Evolutionary conservation across 2,888 invertebrate genomes (phyloP), one percentile per base, ranked within the genome.

Genomic region (Lapara coniferarum): DNA sequence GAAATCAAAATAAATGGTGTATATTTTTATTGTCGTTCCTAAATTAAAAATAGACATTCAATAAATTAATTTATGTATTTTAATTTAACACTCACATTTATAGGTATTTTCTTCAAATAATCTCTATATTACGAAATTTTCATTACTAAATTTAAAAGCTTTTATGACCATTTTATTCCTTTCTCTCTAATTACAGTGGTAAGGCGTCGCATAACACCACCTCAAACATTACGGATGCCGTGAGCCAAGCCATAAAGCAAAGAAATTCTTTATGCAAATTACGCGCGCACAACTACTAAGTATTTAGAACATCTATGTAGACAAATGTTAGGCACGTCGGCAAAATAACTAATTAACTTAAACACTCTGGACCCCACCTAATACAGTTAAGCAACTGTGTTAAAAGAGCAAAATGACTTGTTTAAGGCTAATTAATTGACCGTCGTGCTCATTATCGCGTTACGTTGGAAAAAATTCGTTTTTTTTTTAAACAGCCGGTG

Each of bases 151-250:
- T 82, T 85, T 81, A 87, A 89, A 86, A 79, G 79, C 82, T 80
- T 85, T 85, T 81, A 84, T 82, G 79, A 73, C 77, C 76, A 84
- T 89, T 89, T 89, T 87, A 84, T 86, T 85, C 81, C 81, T 78
- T 75, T 82, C 80, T 78, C 87, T 83, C 85, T 90, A 91, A 91
- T 92, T 90, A 90, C 85, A 87, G 86, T 79, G 81, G 79, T 76
- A 87, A 88, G 89, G 90, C 89, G 91, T 90, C 90, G 83, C 85
- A 81, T 87, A 88, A 86, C 84, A 86, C 86, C 86, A 89, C 87
- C 89, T 88, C 80, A 83, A 86, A 86, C 87, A 91, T 90, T 91
- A 92, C 83, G 85, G 85, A 87, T 91, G 90, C 83, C 91, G 91
- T 92, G 91, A 88, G 89, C 82, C 78, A 80, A 80, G 85, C 86